Base-by-base conservation (phyloP, 2,888 invertebrate species). In the Dicranocentrus wangi region DNA sequence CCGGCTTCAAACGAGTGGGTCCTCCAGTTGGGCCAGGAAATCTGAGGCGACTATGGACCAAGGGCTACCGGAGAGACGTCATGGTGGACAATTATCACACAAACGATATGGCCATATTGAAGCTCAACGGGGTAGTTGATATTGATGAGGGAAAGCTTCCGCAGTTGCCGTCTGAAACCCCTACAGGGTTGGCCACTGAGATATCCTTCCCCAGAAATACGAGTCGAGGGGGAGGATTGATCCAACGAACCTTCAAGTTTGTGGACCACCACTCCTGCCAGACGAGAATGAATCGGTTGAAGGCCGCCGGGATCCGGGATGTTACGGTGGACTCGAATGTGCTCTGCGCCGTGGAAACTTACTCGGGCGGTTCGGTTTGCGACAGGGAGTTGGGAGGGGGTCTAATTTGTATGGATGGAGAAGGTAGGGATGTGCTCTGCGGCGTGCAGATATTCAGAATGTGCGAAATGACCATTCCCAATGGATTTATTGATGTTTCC, bases 381-480 rank as follows among this genome's bases (percentile, higher is more conserved):
- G 69, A 69, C 28, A 27, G 69, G 19, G 28, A 53, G 19, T 21
- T 69, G 8, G 69, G 69, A 8, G 69, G 55, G 15, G 69, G 53
- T 23, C 5, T 69, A 1, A 28, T 69, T 32, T 69, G 69, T 17
- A n/a, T 19, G 10, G 53, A 32, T 19, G 53, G 47, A 7, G 32
- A 32, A 1, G 60, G 60, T 5, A 60, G 47, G 21, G 79, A 79
- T 23, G 68, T 72, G 13, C 27, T 79, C 0, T 79, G 79, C 21
- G 79, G 72, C n/a, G 68, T 79, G 1, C 79, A 79, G n/a, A 32
- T 21, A 0, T 71, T 65, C 19, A 17, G 79, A 10, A n/a, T 66
- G 0, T 79, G 79, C 27, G 39, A 53, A 21, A n/a, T 25, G 13
- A 13, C 71, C 3, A 19, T 79, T 17, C 79, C 79, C n/a, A 79